phyloP scores from a whole-genome alignment of 2,888 invertebrate genomes.

The Chalcosyrphus nemorum region DNA sequence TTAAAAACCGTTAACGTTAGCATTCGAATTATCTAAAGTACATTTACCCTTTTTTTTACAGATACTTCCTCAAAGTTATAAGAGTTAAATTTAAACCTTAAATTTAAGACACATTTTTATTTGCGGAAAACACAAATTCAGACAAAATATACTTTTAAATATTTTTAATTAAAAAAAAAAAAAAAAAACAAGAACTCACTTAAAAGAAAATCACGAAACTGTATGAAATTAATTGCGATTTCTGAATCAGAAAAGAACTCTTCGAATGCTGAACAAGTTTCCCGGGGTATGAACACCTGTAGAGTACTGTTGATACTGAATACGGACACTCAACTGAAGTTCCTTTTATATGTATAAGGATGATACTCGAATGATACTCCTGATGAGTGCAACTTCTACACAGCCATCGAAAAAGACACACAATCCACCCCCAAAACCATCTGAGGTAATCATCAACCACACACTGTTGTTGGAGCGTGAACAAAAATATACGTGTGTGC shows the following conservation, averaged over 20 bases:
- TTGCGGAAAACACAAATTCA: neutral
- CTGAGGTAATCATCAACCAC: conserved; percentile 17
- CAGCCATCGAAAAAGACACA: conserved; percentile 28
- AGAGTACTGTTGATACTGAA: conserved; percentile 74
- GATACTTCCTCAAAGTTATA: neutral
- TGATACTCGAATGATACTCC: conserved; percentile 28
- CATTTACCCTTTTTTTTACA: conserved; percentile 36
- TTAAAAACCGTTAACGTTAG: conserved; percentile 26
- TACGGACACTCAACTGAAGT: conserved; percentile 56
- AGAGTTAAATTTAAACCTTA: neutral
- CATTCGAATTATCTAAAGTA: conserved; percentile 25
- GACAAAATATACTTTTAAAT: neutral
- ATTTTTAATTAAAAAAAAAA: neutral
- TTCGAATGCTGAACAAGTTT: conserved; percentile 28
- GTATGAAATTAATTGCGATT: conserved; percentile 29
- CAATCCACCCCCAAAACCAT: conserved; percentile 2
- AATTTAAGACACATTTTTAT: neutral
- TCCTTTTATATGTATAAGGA: conserved; percentile 71
- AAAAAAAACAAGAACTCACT: conserved; percentile 64
- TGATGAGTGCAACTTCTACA: conserved; percentile 43
- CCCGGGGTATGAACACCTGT: conserved; percentile 74
- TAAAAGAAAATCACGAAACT: conserved; percentile 25
- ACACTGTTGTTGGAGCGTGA: too few relatives aligned
- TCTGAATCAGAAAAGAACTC: neutral
- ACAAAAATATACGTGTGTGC: conserved; percentile 24